Evolutionary conservation across 2,888 invertebrate species (phyloP).

Genomic region (Metacarcinus magister): DNA sequence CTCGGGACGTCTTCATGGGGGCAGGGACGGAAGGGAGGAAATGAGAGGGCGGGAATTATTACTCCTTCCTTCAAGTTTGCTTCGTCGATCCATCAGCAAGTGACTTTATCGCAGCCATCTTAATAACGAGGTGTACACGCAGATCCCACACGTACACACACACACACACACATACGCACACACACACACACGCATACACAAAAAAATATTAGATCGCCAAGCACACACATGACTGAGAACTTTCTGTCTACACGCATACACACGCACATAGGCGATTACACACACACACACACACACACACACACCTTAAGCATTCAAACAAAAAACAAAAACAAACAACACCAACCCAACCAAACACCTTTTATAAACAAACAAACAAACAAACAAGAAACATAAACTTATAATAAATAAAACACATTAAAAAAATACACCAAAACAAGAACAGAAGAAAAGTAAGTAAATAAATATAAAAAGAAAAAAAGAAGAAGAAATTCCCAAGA

Average conservation of each 20-base stretch:
- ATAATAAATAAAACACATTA: no score
- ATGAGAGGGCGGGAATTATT: slow-evolving; percentile 26
- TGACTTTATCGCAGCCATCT: slow-evolving; percentile 67
- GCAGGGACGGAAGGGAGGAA: slow-evolving; percentile 26
- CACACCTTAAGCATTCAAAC: not conserved
- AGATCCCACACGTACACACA: not conserved
- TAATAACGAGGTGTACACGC: slow-evolving; percentile 55
- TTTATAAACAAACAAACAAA: not conserved
- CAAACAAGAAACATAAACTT: not conserved
- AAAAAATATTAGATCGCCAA: not conserved
- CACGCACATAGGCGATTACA: slow-evolving; percentile 16
- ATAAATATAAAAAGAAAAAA: no score
- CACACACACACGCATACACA: slow-evolving; percentile 57
- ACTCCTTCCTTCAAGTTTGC: slow-evolving; percentile 38
- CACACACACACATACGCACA: slow-evolving; percentile 48
- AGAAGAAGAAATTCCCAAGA: not conserved
- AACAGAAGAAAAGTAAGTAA: not conserved
- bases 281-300: not conserved
- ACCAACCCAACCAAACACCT: not conserved
- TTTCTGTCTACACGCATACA: slow-evolving; percentile 26
- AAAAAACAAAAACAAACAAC: not conserved
- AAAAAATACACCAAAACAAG: not conserved
- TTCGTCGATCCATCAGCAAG: slow-evolving; percentile 60
- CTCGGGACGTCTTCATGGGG: not conserved
- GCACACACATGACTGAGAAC: not conserved